Base-by-base conservation (phyloP, 2,888 invertebrate species). In the Ophion slaviceki region DNA sequence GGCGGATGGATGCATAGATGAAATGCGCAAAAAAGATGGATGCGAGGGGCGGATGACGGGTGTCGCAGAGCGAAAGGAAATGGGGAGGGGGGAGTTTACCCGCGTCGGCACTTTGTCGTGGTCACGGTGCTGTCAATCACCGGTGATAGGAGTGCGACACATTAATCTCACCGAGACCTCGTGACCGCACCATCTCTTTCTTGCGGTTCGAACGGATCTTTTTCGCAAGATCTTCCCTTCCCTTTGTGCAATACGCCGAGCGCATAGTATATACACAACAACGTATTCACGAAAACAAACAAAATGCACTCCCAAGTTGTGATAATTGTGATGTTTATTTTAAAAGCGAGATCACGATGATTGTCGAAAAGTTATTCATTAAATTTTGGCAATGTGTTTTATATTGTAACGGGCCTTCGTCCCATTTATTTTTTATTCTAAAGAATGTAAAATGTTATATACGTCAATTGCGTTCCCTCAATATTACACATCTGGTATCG, bases 61-160 rank as follows among this genome's bases (percentile, higher is more conserved):
- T 6, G 20, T 20, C 24, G 20, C 61, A 8, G 61, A 61, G 61
- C 5, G 24, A 59, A 47, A 40, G 75, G 70, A 70, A 83, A 59
- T 28, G 66, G 62, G 57, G 75, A 66, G 66, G 75, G 72, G 68
- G 66, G 80, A 78, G 81, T 87, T 88, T 83, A 88, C 86, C 87
- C 85, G 87, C 86, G 93, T 92, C 93, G 93, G 93, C 92, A 90
- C 93, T 93, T 93, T 93, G 93, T 93, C 93, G 93, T 89, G 93
- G 93, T 93, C 92, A 90, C 91, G 90, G 87, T 85, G 87, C 90
- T 93, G 93, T 93, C 93, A 93, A 93, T 93, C 93, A 93, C 85
- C 90, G 89, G 91, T 90, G 92, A 93, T 92, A 92, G 90, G 90
- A 92, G 91, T 67, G 91, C 92, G 93, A 93, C 93, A 92, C 93